These are phyloP conservation scores for Arizona elegans DNA, from an alignment of 2,113 vertebrate genomes.

Conservation along the genomic window DNA sequence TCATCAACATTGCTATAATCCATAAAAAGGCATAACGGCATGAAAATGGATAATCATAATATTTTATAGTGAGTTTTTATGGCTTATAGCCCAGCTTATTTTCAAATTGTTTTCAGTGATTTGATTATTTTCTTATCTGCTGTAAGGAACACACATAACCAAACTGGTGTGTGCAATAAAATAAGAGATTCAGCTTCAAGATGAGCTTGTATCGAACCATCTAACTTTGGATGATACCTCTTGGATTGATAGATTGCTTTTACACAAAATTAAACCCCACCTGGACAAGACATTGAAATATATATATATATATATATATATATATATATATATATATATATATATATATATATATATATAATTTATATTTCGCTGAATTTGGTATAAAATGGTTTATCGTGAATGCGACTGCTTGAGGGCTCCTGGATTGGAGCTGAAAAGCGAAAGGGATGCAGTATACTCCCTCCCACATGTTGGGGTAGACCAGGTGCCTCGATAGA, in stretches of 20 bases:
- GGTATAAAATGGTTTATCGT: too few relatives aligned
- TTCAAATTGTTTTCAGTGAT: slow-evolving; percentile 39
- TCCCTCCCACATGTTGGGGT: too few relatives aligned
- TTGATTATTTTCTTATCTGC: slow-evolving; percentile 9
- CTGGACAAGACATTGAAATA: background rate
- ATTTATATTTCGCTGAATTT: too few relatives aligned
- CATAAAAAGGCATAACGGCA: slow-evolving; percentile 25
- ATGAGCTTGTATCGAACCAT: background rate
- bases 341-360: background rate
- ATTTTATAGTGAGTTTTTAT: slow-evolving; percentile 25
- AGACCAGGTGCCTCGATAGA: too few relatives aligned
- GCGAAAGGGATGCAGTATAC: too few relatives aligned
- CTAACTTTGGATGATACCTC: background rate
- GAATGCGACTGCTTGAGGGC: too few relatives aligned
- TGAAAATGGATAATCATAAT: background rate
- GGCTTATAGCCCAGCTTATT: background rate
- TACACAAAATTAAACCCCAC: background rate
- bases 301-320: too few relatives aligned
- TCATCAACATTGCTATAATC: background rate
- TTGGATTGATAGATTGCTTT: background rate
- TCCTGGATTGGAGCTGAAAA: too few relatives aligned
- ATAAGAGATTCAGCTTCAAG: background rate
- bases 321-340: too few relatives aligned
- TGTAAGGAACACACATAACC: background rate
- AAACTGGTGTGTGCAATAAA: background rate